A percentile compares a stretch with the other conserved stretches of the same genome.
These are phyloP conservation scores for Macrophya annulata DNA, from an alignment of 2,888 invertebrate genomes.

Conservation along the genomic window DNA sequence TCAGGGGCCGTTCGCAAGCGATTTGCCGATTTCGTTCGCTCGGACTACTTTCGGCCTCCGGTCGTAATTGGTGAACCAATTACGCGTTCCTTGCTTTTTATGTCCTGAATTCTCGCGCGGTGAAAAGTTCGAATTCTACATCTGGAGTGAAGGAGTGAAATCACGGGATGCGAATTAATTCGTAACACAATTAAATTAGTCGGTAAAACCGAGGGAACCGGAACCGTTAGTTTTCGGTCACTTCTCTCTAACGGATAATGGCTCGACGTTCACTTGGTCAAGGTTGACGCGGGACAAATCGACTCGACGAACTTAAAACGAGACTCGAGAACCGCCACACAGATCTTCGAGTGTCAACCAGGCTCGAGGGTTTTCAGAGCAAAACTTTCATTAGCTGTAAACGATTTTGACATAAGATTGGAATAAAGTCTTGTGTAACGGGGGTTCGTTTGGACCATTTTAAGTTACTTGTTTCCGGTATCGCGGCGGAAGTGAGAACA, in stretches of 20 bases:
- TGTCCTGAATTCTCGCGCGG: neutral
- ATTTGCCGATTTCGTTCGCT: constrained; percentile 52
- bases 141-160: neutral
- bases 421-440: neutral
- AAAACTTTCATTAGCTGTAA: neutral
- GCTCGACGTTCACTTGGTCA: constrained; percentile 20
- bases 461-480: constrained; percentile 44
- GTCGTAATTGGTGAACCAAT: constrained; percentile 54
- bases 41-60: constrained; percentile 50
- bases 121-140: constrained; percentile 19
- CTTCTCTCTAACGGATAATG: constrained; percentile 34
- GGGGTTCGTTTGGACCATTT: neutral
- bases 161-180: constrained; percentile 56
- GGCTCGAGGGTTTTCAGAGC: constrained; percentile 12
- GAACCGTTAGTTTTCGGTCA: constrained; percentile 65
- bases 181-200: constrained; percentile 60
- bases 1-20: constrained; percentile 55
- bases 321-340: constrained; percentile 15
- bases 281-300: constrained; percentile 46
- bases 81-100: constrained; percentile 52
- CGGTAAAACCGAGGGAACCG: constrained; percentile 59
- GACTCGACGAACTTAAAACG: neutral
- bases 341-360: constrained; percentile 26
- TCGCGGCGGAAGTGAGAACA: neutral
- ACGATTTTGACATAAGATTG: neutral